Evolutionary conservation across 1,140 invertebrate species (phyloP).

Genomic region (Bicyclus anynana): DNA sequence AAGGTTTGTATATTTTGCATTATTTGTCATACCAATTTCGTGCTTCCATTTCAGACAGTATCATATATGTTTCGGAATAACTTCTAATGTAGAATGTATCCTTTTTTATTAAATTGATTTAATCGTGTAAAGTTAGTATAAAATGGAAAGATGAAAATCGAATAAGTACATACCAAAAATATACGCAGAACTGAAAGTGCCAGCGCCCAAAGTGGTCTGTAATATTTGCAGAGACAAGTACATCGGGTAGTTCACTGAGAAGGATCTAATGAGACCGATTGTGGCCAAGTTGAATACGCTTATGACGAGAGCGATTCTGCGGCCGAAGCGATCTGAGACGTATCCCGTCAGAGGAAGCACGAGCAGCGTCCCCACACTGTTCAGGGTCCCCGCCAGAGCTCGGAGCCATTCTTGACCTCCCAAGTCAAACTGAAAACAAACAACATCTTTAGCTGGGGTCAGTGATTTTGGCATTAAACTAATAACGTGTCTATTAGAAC

Average conservation of each 20-base stretch:
- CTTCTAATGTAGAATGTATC: no score
- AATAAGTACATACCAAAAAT: constrained; percentile 53
- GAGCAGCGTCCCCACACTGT: constrained; percentile 48
- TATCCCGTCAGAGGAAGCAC: constrained; percentile 52
- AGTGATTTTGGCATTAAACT: no score
- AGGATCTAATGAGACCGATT: constrained; percentile 80
- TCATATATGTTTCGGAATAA: no score
- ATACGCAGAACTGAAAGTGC: constrained; percentile 63
- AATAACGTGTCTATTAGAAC: no score
- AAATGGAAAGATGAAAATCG: neutral
- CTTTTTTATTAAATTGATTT: no score
- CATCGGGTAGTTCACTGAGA: constrained; percentile 81
- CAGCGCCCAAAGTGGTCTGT: constrained; percentile 76
- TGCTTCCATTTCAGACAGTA: no score
- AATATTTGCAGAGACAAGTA: constrained; percentile 81
- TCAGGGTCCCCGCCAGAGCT: constrained; percentile 48
- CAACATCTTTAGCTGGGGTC: no score
- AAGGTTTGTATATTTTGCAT: no score
- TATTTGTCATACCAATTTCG: no score
- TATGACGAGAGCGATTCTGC: constrained; percentile 81
- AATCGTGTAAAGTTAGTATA: neutral
- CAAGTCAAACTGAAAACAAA: constrained; percentile 49
- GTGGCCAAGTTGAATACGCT: constrained; percentile 74
- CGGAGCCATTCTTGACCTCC: constrained; percentile 52
- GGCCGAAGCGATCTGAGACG: constrained; percentile 81